Evolutionary conservation across 2,797 vertebrate species (phyloP).

Genomic region (Phylloscopus collybita): DNA sequence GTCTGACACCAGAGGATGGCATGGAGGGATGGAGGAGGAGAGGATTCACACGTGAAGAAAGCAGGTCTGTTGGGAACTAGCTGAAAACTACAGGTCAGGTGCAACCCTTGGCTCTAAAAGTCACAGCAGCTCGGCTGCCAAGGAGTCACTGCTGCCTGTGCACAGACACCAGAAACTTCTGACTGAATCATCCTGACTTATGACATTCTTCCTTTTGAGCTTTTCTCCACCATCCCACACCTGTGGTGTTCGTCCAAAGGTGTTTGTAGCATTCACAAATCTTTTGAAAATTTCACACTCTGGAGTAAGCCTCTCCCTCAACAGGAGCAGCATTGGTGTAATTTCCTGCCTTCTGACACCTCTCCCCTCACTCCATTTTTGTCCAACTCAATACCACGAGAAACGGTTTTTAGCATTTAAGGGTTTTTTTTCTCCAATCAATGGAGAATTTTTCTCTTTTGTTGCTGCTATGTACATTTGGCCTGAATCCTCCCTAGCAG

Average conservation of each 20-base stretch:
- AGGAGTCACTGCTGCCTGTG: not conserved
- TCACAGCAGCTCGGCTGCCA: not conserved
- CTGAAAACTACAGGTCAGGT: not conserved
- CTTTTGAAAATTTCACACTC: not conserved
- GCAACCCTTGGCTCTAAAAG: not conserved
- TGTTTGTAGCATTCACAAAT: not conserved
- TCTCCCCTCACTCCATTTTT: not conserved
- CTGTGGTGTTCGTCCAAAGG: not conserved
- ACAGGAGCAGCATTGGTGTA: not conserved
- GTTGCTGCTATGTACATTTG: not conserved
- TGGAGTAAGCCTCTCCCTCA: not conserved
- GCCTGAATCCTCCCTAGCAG: not conserved
- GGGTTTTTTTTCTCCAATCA: not conserved
- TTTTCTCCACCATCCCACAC: not conserved
- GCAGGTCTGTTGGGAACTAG: not conserved
- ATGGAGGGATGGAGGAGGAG: not conserved
- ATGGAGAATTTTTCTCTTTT: not conserved
- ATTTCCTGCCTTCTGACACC: not conserved
- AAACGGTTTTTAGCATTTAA: not conserved
- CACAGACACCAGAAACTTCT: not conserved
- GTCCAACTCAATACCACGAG: not conserved
- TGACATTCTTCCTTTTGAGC: not conserved
- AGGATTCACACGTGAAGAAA: not conserved
- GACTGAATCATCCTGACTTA: not conserved
- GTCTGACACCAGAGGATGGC: not conserved